These are phyloP conservation scores for Catamblyrhynchus diadema DNA, from an alignment of 2,797 vertebrate genomes.

Conservation along the genomic window DNA sequence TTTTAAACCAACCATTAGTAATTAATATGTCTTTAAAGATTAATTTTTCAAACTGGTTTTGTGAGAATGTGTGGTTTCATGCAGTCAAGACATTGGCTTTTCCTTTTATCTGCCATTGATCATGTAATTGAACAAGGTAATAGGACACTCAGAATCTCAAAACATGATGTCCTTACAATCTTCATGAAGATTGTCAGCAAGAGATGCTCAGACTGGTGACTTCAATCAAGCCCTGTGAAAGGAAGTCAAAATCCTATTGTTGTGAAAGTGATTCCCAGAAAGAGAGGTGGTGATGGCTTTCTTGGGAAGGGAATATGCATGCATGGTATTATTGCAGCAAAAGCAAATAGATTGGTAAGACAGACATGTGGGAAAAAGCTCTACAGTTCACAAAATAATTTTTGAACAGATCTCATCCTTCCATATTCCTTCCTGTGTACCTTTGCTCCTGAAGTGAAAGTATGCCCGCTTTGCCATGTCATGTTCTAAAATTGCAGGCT, in stretches of 20 bases:
- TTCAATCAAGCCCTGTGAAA: neutral
- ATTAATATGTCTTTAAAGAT: neutral
- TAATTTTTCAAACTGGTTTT: neutral
- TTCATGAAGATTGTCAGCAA: neutral
- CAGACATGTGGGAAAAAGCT: neutral
- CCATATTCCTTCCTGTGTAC: neutral
- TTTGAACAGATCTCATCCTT: neutral
- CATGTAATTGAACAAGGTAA: neutral
- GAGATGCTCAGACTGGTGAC: neutral
- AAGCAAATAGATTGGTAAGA: neutral
- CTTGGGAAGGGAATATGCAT: neutral
- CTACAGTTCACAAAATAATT: neutral
- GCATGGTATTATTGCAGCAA: neutral
- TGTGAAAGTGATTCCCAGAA: neutral
- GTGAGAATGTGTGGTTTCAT: neutral
- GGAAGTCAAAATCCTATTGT: neutral
- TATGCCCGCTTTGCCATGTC: neutral
- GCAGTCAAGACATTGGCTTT: neutral
- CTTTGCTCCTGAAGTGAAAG: neutral
- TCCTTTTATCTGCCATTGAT: neutral
- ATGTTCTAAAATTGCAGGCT: neutral
- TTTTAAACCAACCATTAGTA: neutral
- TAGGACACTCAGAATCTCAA: neutral
- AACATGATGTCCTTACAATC: neutral
- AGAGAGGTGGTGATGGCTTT: neutral